Conservation (phyloP, 2,113 vertebrate genomes). For the Sceloporus tristichus region DNA sequence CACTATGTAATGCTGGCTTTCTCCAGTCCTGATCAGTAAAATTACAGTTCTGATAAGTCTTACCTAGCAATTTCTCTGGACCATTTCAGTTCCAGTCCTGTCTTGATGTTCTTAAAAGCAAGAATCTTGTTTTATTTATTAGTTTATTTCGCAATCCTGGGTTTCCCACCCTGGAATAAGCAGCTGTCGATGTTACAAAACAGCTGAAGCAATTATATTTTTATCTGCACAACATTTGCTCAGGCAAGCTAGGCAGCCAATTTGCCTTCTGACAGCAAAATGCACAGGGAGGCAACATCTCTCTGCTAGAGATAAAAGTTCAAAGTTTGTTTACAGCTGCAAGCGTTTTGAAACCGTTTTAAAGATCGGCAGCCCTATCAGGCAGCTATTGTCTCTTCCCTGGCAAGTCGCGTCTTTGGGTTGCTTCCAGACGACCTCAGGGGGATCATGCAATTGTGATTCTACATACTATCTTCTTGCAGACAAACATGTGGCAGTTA, state of each 20-base stretch:
- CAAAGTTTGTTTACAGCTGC: slow-evolving; percentile 13
- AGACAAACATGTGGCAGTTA: background rate
- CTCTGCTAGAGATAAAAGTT: background rate
- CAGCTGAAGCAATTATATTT: background rate
- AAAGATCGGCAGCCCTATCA: background rate
- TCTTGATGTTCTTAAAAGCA: background rate
- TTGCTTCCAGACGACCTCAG: background rate
- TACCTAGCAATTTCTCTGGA: background rate
- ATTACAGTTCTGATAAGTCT: background rate
- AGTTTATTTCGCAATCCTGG: background rate
- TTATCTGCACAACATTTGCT: background rate
- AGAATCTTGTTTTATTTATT: background rate
- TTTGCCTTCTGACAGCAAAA: background rate
- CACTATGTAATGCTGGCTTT: no score
- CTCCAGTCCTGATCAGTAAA: no score
- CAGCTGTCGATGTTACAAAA: background rate
- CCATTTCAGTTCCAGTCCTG: background rate
- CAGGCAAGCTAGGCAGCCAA: background rate
- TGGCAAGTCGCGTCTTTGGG: background rate
- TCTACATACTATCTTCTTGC: background rate
- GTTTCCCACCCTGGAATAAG: background rate
- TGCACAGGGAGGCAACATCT: background rate
- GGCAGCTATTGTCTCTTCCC: background rate
- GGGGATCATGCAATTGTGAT: background rate
- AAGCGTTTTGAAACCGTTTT: background rate